Percentiles rank a stretch among this genome's conserved stretches.
phyloP scores from a whole-genome alignment of 2,113 vertebrate genomes.

The Leucosticte australis region DNA sequence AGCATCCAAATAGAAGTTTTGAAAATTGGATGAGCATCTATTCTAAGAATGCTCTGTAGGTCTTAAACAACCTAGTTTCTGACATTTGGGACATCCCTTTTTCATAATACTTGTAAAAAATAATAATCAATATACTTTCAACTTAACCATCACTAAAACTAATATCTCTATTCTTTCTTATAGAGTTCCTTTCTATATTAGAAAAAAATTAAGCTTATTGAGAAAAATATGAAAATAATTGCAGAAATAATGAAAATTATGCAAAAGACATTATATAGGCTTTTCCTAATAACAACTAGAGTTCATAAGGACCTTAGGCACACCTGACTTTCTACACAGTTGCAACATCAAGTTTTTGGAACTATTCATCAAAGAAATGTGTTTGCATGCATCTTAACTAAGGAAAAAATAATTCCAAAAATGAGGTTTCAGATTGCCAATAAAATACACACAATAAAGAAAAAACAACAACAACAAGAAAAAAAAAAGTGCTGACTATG shows the following conservation, averaged over 20 bases:
- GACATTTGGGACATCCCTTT: background rate
- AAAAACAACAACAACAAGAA: fast-evolving
- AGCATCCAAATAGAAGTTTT: background rate
- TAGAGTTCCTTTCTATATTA: background rate
- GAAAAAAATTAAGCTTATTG: background rate
- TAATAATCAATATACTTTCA: background rate
- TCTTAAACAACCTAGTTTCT: background rate
- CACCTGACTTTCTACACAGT: background rate
- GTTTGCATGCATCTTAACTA: background rate
- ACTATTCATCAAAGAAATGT: background rate
- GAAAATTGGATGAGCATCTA: background rate
- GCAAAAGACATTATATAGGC: background rate
- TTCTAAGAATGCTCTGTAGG: background rate
- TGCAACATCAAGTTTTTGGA: background rate
- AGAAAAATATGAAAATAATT: background rate
- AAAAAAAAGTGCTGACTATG: background rate
- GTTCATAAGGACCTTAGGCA: background rate
- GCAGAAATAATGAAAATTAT: background rate
- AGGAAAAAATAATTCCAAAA: background rate
- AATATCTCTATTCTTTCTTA: background rate
- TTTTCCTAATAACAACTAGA: background rate
- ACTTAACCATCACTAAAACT: background rate
- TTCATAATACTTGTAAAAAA: background rate
- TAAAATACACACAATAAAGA: background rate
- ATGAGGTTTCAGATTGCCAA: background rate